Percentiles rank a stretch among this genome's conserved stretches.
Conservation (phyloP, 1,140 invertebrate genomes). For the Ptiloglossa arizonensis region DNA sequence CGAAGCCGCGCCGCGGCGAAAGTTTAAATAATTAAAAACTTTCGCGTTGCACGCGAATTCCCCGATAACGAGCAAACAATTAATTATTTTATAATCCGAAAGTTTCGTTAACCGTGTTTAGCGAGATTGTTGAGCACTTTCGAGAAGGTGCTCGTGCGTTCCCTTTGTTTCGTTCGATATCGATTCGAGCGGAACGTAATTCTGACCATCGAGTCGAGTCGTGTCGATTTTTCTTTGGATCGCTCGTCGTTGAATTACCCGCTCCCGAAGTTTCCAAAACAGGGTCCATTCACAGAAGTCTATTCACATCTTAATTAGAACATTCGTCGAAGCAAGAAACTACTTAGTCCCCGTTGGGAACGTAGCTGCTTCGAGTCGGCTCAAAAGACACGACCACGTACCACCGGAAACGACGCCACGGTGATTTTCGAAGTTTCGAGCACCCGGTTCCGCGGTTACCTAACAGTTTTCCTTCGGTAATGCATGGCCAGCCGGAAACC, state of each 20-base stretch:
- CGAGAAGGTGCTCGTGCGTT: neutral
- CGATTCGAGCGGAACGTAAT: too few species aligned
- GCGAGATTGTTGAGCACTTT: neutral
- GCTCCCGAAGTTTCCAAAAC: too few species aligned
- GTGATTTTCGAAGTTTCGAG: neutral
- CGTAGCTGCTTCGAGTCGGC: neutral
- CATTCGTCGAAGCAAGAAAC: constrained; percentile 3
- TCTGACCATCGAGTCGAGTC: too few species aligned
- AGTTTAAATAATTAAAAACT: constrained; percentile 32
- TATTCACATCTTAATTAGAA: neutral
- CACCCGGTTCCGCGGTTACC: neutral
- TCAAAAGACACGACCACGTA: neutral
- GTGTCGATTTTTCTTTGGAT: too few species aligned
- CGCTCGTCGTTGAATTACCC: too few species aligned
- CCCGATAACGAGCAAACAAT: constrained; percentile 7
- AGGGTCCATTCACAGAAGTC: neutral
- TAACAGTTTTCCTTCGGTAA: constrained; percentile 21
- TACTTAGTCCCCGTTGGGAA: constrained; percentile 1
- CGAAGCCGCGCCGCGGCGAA: too few species aligned
- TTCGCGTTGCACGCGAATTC: neutral
- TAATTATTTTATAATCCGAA: constrained; percentile 3
- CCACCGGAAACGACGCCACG: neutral
- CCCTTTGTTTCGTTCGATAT: too few species aligned
- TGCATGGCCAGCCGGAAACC: constrained; percentile 12
- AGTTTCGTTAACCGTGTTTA: neutral